Conservation (phyloP, 1,140 invertebrate genomes). For the Tribolium madens region DNA sequence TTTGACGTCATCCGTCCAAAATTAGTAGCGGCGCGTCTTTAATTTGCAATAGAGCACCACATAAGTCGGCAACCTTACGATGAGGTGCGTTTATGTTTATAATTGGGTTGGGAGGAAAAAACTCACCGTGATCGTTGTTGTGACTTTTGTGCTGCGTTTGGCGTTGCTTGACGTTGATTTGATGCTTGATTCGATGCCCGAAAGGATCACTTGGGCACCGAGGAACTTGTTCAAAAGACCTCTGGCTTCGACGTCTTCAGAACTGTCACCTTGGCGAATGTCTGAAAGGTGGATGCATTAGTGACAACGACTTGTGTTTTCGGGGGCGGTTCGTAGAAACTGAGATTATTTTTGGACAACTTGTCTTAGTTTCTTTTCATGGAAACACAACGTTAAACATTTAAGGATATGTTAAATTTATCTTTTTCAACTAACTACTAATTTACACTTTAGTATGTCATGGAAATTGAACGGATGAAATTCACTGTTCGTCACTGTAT, state of each 20-base stretch:
- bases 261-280: constrained; percentile 71
- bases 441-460: no score
- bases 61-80: constrained; percentile 43
- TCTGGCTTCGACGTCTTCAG: constrained; percentile 77
- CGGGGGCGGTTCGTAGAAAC: neutral
- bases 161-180: constrained; percentile 47
- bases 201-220: constrained; percentile 80
- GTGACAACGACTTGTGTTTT: neutral
- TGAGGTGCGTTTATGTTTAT: neutral
- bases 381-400: neutral
- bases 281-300: constrained; percentile 64
- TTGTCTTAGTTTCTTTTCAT: neutral
- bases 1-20: constrained; percentile 44
- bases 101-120: constrained; percentile 25
- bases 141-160: constrained; percentile 59
- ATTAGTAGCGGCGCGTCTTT: constrained; percentile 37
- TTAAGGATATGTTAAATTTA: neutral
- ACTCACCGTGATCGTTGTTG: constrained; percentile 63
- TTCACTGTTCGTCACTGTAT: no score
- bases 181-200: constrained; percentile 71
- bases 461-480: no score
- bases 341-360: neutral
- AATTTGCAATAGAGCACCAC: constrained; percentile 37
- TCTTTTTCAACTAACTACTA: no score
- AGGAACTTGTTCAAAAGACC: constrained; percentile 83